Base-by-base conservation (phyloP, 1,140 invertebrate genomes). In the honey bee (Apis mellifera) region DNA sequence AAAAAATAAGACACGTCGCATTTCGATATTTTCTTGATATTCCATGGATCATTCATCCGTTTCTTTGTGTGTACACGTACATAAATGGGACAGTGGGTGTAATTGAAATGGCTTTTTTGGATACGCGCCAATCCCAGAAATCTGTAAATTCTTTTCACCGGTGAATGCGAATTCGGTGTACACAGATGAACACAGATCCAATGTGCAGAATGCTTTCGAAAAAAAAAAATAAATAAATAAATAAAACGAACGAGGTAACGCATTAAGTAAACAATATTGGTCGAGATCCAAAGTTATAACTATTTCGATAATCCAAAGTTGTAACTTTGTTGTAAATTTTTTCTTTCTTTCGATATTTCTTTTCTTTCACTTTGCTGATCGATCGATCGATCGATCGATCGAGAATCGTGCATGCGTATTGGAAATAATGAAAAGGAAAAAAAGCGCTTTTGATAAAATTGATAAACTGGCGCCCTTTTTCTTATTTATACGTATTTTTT, bases 31-130 rank as follows among this genome's bases (percentile, higher is more conserved):
- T 32, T 32, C 32, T 32, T 32, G 32, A 3, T 42, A 7, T 42
- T 42, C 32, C 32, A 32, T 32, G 32, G 32, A 32, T 32, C 32
- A 3, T 32, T 32, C 32, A 3, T 32, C 2, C 32, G 2, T 26
- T 11, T 21, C 62, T 54, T 3, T 32, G 32, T 32, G 4, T 32
- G 4, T 3, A 32, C 2, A 32, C 32, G 17, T 48, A 23, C 8
- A 26, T 9, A 64, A n/a, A 7, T 15, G 9, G 54, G 68, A 66
- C 68, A 77, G 68, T 66, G 52, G 52, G 75, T 26, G 52, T 77
- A 77, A 77, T 77, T 77, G 75, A 66, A 77, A 77, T 77, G 64
- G 75, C 62, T 66, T 77, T 55, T 55, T 64, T 77, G 62, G 75
- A 66, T 13, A 23, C 12, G 21, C 9, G 64, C 75, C 75, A 77